Base-by-base conservation (phyloP, 1,140 invertebrate genomes). In the Aphidius ervi region DNA sequence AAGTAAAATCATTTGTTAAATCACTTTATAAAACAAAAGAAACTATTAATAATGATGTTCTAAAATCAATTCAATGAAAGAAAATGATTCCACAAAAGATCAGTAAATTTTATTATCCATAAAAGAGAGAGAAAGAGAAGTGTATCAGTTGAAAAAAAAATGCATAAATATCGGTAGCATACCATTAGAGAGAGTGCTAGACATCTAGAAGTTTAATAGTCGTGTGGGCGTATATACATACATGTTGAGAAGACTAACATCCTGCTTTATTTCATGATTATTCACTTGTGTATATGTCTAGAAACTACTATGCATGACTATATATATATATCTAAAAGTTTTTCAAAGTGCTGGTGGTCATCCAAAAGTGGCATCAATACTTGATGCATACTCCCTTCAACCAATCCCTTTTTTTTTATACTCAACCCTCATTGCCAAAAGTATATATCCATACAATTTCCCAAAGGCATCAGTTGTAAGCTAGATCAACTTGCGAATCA, bases 101-200 rank as follows among this genome's bases (percentile, higher is more conserved):
- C 66, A 66, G 62, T 70, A 70, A 74, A 72, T 68, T 71, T 61
- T 63, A 72, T 63, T 60, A 3, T 31, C 23, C 23, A 67, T 59
- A 61, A 66, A 61, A 65, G 56, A 61, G 52, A 54, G 20, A 47
- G 58, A 23, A 41, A 56, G 63, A 45, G 46, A 43, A 48, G 3
- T 9, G n/a, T 40, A 43, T 6, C 42, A 7, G 42, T 43, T 43
- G 20, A 41, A 59, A 56, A 56, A 20, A 45, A 46, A 16, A 45
- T 9, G 53, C 20, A 45, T 67, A 69, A 67, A 69, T 74, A 74
- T 74, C 71, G 65, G 65, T 73, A 61, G 69, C 70, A 70, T 65
- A 64, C 73, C 65, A 77, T 77, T 75, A 77, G 70, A 70, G 71
- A 74, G 67, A 76, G 73, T 77, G 70, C 71, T 61, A 65, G 68